Percentiles rank a stretch among this genome's conserved stretches.
These are phyloP conservation scores for Calyptommatus sinebrachiatus DNA, from an alignment of 2,113 vertebrate species.

Conservation along the genomic window DNA sequence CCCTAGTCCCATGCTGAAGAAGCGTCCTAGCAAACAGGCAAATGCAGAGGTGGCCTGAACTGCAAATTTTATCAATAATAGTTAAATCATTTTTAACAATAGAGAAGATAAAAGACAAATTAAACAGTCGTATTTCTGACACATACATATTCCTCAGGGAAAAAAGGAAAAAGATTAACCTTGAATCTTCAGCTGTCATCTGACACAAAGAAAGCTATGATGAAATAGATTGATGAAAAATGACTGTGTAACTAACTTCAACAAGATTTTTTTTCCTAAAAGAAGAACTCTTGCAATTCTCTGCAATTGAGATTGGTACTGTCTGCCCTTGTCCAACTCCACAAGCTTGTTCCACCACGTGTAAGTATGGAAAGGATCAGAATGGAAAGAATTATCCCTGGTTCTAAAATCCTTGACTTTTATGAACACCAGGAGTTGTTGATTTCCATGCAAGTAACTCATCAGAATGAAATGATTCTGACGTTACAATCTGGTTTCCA, in stretches of 20 bases:
- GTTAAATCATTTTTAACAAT: slow-evolving; percentile 11
- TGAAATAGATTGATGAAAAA: slow-evolving; percentile 12
- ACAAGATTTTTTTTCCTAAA: background rate
- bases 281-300: background rate
- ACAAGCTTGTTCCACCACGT: background rate
- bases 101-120: slow-evolving; percentile 3
- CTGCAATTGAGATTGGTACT: background rate
- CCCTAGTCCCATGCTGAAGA: too few species aligned
- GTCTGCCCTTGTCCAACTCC: background rate
- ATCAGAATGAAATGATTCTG: too few species aligned
- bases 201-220: background rate
- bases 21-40: too few species aligned
- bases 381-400: too few species aligned
- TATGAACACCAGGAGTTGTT: too few species aligned
- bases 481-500: too few species aligned
- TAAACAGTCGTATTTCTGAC: slow-evolving; percentile 17
- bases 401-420: too few species aligned
- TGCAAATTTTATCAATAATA: slow-evolving; percentile 10
- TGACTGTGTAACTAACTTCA: slow-evolving; percentile 8
- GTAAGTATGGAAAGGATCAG: too few species aligned
- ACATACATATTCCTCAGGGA: background rate
- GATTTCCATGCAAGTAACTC: too few species aligned
- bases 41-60: background rate
- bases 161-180: background rate
- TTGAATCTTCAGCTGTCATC: slow-evolving; percentile 14